Evolutionary conservation across 2,113 vertebrate genomes (phyloP).

Genomic region (Hippocampus abdominalis): DNA sequence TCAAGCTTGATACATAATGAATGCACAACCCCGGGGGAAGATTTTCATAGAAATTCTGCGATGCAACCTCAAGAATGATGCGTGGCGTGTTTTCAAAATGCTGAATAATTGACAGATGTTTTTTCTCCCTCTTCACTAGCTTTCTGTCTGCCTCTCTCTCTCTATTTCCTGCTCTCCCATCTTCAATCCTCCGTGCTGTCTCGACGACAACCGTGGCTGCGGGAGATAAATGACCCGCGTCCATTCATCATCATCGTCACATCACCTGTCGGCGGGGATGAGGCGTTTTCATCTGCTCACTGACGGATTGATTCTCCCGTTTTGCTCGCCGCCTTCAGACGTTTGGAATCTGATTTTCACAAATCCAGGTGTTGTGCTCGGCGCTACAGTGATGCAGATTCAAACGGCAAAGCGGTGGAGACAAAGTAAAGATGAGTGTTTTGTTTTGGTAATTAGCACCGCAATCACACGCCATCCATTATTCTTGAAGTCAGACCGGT

Average conservation of each 20-base stretch:
- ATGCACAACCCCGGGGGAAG: conserved; percentile 36
- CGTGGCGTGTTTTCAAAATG: conserved; percentile 21
- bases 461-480: neutral
- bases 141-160: neutral
- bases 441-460: conserved; percentile 32
- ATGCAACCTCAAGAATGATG: conserved; percentile 23
- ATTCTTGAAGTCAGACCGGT: neutral
- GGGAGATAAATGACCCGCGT: conserved; percentile 32
- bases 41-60: conserved; percentile 24
- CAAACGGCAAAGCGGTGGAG: conserved; percentile 1
- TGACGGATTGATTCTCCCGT: conserved; percentile 43
- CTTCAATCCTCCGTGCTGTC: neutral
- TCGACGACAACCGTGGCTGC: neutral
- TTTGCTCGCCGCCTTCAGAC: conserved; percentile 20
- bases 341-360: conserved; percentile 47
- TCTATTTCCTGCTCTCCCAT: neutral
- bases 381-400: conserved; percentile 13
- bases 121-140: neutral
- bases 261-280: conserved; percentile 35
- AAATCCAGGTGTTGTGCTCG: conserved; percentile 13
- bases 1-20: conserved; percentile 41
- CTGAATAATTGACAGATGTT: conserved; percentile 19
- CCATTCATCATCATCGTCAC: conserved; percentile 28
- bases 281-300: conserved; percentile 49
- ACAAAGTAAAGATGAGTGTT: conserved; percentile 17